Conservation (phyloP, 2,113 vertebrate species). For the Haemorhous mexicanus region DNA sequence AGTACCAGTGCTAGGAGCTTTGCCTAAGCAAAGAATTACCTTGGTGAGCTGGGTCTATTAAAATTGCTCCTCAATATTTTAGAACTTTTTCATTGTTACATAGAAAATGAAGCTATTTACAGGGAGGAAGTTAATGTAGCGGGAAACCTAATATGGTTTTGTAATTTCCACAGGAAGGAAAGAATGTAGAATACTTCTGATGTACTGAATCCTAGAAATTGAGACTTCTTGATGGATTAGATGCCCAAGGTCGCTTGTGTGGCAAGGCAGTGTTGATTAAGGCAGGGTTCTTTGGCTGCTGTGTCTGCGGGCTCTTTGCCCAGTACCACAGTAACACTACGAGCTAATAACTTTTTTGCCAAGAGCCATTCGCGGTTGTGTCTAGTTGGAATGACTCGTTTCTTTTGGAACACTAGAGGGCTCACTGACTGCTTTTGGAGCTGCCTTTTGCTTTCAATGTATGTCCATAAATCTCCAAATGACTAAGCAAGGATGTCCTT, state of each 20-base stretch:
- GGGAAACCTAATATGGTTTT: background rate
- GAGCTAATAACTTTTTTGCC: background rate
- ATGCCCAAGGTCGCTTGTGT: background rate
- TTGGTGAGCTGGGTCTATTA: background rate
- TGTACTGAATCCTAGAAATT: background rate
- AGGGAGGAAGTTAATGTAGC: background rate
- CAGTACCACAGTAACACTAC: background rate
- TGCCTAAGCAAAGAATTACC: background rate
- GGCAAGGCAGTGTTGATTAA: background rate
- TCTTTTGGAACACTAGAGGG: background rate
- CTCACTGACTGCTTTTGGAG: background rate
- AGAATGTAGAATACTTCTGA: background rate
- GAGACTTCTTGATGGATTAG: background rate
- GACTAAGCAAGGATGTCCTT: background rate
- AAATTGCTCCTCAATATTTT: background rate
- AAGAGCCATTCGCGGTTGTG: accelerated
- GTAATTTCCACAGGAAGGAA: background rate
- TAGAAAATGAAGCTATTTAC: background rate
- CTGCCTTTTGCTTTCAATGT: background rate
- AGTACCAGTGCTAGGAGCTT: background rate
- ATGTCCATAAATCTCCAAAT: background rate
- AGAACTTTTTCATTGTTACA: background rate
- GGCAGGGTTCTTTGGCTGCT: accelerated
- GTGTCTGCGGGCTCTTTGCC: background rate
- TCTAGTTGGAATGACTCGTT: background rate